Evolutionary conservation across 1,140 invertebrate species (phyloP).

Genomic region (Leguminivora glycinivorella): DNA sequence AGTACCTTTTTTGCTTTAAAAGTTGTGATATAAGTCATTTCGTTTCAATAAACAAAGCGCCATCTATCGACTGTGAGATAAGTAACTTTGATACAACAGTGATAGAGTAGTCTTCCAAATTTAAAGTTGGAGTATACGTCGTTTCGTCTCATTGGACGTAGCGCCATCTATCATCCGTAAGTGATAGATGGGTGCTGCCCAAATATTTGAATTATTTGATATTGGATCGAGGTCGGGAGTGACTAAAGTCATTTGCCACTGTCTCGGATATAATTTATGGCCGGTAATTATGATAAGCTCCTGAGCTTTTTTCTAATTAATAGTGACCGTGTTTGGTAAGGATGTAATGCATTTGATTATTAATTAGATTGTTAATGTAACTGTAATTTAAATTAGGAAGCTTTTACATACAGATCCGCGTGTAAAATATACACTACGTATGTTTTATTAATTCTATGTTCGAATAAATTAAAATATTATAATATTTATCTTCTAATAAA

Average conservation of each 20-base stretch:
- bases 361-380: not conserved
- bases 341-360: not conserved
- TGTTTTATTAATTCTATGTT: too few species aligned
- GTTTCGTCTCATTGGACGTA: constrained; percentile 26
- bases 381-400: too few species aligned
- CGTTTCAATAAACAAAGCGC: not conserved
- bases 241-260: constrained; percentile 62
- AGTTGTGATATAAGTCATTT: too few species aligned
- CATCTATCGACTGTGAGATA: too few species aligned
- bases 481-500: too few species aligned
- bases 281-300: constrained; percentile 37
- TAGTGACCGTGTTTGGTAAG: not conserved
- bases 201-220: constrained; percentile 77
- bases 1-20: too few species aligned
- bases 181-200: constrained; percentile 72
- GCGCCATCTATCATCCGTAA: constrained; percentile 71
- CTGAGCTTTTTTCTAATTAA: not conserved
- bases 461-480: too few species aligned
- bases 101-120: not conserved
- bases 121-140: constrained; percentile 29
- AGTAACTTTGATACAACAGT: not conserved
- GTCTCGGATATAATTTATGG: constrained; percentile 43
- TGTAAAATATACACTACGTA: too few species aligned
- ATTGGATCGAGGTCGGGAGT: constrained; percentile 51
- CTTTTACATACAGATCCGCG: too few species aligned